Base-by-base conservation (phyloP, 2,113 vertebrate species). In the Rhagologus leucostigma region DNA sequence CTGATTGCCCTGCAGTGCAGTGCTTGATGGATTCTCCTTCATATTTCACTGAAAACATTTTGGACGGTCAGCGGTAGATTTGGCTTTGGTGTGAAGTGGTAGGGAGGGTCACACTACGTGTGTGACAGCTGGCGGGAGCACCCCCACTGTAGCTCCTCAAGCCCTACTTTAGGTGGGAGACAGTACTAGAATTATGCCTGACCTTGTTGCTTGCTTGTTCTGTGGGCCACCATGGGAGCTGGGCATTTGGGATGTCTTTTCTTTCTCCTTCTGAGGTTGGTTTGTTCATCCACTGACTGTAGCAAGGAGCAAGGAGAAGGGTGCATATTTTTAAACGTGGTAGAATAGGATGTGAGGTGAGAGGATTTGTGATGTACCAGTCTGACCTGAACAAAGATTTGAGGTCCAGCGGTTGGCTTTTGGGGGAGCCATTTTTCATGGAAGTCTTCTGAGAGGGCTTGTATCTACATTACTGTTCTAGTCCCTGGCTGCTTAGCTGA, bases 101-200 rank as follows among this genome's bases (percentile, higher is more conserved):
- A 39, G 33, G 33, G 14, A 56, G 37, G 32, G 42, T 52, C 32
- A 5, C 16, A 3, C 9, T 27, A 42, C 11, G 29, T 33, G 24
- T 39, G 24, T 33, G 46, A 69, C 27, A 60, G 37, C 42, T 84
- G 46, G 14, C 26, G 70, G 35, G 32, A 78, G 21, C 30, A 69
- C 8, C 14, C 30, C 5, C 8, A 11, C 27, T 13, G 5, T 41
- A 0, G 0, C 7, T 85, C 8, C 27, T 82, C 11, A 18, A 39
- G 22, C 20, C 26, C 5, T 0, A 0, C 0, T 1, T n/a, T 81
- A 29, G 74, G 41, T 37, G 44, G 55, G 26, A 63, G 13, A 22
- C 71, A 71, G 13, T 9, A 16, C 0, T 1, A 17, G 30, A 32
- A 35, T 68, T 6, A 2, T 1, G 1, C 53, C 53, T 71, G 57